Evolutionary conservation across 1,140 invertebrate species (phyloP), one percentile per base, ranked within the genome.

Genomic region (Formica exsecta): DNA sequence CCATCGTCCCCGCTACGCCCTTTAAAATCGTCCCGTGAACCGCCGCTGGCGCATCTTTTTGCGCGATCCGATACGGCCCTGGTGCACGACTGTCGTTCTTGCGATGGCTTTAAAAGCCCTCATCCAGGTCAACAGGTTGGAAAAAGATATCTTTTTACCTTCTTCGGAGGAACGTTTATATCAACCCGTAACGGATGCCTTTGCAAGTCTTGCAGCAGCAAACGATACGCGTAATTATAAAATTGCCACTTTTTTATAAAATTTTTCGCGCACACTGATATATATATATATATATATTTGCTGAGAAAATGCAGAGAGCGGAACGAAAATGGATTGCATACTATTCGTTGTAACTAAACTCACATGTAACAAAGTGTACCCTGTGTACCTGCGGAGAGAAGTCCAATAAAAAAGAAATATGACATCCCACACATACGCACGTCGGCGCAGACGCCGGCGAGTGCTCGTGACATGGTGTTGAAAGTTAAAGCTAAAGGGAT

Each of bases 401-500:
- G 68, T 36, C 4, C 54, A 44, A 83, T 73, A 73, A 83, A 59
- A 83, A 73, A 81, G 79, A 81, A 81, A 83, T 61, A 61, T 74
- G 57, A 61, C 68, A 36, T 83, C 29, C 0, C 16, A 51, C 3
- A 51, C 48, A 51, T 19, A 51, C 48, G 48, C 48, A 19, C 1
- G 16, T 25, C 38, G 66, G 38, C 1, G 76, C 38, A 54, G 22
- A 38, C 64, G 7, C 2, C 2, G 38, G 25, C 54, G 66, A 71
- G 65, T 81, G 77, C 65, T 11, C 79, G 66, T 73, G 79, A 83
- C 79, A 29, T 22, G 51, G 68, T 29, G 68, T 29, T 61, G 79
- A 61, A 74, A 73, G 79, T 83, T 74, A 61, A 83, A 83, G 68
- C 79, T 83, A 74, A 83, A 83, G 79, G 79, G 68, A 83, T 83